Base-by-base conservation (phyloP, 2,113 vertebrate genomes). In the Sander vitreus region DNA sequence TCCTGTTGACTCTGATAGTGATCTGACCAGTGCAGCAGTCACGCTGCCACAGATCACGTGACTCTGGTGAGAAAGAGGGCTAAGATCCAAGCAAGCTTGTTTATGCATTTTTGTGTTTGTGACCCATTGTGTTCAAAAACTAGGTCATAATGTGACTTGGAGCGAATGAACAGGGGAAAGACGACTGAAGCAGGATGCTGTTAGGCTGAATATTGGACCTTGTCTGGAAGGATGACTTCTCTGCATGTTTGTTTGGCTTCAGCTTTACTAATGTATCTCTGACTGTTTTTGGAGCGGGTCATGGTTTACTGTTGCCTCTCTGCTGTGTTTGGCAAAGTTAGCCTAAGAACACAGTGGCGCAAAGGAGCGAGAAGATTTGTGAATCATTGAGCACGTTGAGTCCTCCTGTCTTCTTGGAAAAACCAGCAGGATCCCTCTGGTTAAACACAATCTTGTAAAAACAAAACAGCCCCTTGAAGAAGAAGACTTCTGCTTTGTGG, bases 391-490 rank as follows among this genome's bases (percentile, higher is more conserved):
- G 64, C 86, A 84, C 76, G 84, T 88, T 83, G 83, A 82, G 65
- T 82, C 81, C 60, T 84, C 51, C 66, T 59, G 62, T 70, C 48
- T 67, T 77, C 72, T 88, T 63, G 78, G 73, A 72, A 80, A 89
- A 77, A 68, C 53, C 84, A 78, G 73, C 83, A 50, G 88, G 88
- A 91, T 79, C 50, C 80, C 78, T 71, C 71, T 30, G 81, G 77
- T 84, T 80, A 58, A 83, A 77, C 67, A 19, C 53, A 70, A 57
- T 51, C 91, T 94, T 63, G 75, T 91, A 85, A 91, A 85, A 86
- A 71, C 76, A 79, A 78, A 89, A 87, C 45, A 54, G 62, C 72
- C 81, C 79, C 92, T 93, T 93, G 85, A 92, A 93, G 88, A 73
- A 75, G 77, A 90, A 33, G 72, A 74, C 67, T 64, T 88, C 53